Conservation (phyloP, 2,888 invertebrate species). For the Apamea monoglypha region DNA sequence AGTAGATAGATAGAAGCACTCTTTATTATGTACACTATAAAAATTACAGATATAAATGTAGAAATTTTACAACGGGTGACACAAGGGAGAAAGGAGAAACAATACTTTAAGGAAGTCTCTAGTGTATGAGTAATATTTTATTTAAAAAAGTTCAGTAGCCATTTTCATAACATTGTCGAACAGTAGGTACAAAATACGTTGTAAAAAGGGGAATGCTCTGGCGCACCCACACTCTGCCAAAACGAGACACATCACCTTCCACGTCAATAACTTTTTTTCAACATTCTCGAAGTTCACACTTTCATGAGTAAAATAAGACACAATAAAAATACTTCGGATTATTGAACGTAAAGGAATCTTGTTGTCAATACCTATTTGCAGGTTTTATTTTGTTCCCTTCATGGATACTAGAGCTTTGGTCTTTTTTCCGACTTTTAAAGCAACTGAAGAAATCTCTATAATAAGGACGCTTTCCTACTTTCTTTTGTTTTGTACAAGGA, state of each 20-base stretch:
- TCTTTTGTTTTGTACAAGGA: neutral
- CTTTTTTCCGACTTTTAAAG: neutral
- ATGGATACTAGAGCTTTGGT: neutral
- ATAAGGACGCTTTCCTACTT: neutral
- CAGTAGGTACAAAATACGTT: constrained; percentile 26
- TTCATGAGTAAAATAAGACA: constrained; percentile 54
- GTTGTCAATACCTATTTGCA: neutral
- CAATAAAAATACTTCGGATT: constrained; percentile 29
- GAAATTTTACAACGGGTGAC: neutral
- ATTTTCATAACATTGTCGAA: neutral
- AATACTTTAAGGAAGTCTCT: neutral
- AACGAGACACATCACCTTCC: constrained; percentile 49
- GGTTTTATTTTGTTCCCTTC: neutral
- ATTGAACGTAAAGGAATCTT: constrained; percentile 21
- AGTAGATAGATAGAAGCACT: neutral
- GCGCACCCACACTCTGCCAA: constrained; percentile 57
- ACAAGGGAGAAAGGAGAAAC: neutral
- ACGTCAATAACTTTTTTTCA: constrained; percentile 66
- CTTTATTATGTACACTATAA: neutral
- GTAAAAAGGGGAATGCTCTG: constrained; percentile 67
- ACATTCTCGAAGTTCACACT: constrained; percentile 52
- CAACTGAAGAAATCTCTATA: too few relatives aligned
- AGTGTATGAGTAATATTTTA: neutral
- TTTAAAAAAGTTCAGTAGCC: neutral
- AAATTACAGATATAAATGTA: neutral